Evolutionary conservation across 2,888 invertebrate species (phyloP).

Genomic region (Plutella xylostella): DNA sequence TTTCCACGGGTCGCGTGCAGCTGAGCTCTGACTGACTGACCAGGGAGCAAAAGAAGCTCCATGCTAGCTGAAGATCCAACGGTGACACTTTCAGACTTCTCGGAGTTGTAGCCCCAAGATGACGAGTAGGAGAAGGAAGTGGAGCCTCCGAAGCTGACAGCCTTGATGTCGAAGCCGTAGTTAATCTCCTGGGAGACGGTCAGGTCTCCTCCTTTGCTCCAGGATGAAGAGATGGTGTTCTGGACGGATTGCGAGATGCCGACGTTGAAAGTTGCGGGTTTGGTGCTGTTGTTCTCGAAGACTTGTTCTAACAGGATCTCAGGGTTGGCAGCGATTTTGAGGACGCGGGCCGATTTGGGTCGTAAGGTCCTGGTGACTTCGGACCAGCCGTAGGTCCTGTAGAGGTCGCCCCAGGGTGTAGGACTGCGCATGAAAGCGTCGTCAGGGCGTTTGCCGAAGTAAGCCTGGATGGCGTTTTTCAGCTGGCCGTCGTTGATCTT

Average conservation of each 20-base stretch:
- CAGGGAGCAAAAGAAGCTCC: background rate
- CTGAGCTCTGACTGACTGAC: background rate
- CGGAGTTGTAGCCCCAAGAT: background rate
- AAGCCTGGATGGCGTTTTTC: slow-evolving; percentile 21
- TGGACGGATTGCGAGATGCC: slow-evolving; percentile 22
- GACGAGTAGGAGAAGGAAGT: slow-evolving; percentile 21
- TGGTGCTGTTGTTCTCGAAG: slow-evolving; percentile 22
- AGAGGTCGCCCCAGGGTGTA: slow-evolving; percentile 37
- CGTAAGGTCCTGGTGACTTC: slow-evolving; percentile 27
- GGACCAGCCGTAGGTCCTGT: slow-evolving; percentile 26
- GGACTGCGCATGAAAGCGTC: slow-evolving; percentile 29
- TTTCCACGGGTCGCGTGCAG: slow-evolving; percentile 21
- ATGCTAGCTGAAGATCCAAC: background rate
- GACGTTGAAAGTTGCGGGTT: slow-evolving; percentile 21
- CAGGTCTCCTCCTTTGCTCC: slow-evolving; percentile 22
- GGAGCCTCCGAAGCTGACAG: slow-evolving; percentile 10
- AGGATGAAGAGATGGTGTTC: slow-evolving; percentile 23
- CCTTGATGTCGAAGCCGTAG: slow-evolving; percentile 22
- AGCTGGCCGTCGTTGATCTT: slow-evolving; percentile 25
- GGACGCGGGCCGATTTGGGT: slow-evolving; percentile 22
- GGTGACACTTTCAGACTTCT: background rate
- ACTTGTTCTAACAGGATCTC: slow-evolving; percentile 18
- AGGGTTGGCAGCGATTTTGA: slow-evolving; percentile 20
- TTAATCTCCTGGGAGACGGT: slow-evolving; percentile 20
- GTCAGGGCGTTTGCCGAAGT: slow-evolving; percentile 26